Base-by-base conservation (phyloP, 2,113 vertebrate genomes). In the Nothocercus nigrocapillus region DNA sequence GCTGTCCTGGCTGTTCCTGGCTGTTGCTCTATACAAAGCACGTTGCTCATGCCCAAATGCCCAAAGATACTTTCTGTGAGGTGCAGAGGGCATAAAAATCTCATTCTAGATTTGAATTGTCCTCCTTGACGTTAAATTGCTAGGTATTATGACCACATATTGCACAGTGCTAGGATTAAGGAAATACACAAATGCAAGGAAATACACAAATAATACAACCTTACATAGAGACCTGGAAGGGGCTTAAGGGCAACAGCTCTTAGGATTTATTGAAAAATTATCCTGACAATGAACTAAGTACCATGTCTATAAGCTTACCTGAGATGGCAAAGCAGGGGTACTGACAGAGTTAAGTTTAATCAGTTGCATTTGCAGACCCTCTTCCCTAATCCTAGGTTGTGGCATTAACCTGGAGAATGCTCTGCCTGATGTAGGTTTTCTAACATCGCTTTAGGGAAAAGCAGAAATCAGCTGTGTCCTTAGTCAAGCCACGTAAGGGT, bases 131-230 rank as follows among this genome's bases (percentile, higher is more conserved):
- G 47, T 30, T 68, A 59, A 36, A 8, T 36, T 1, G 0, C 32
- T 63, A n/a, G 21, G 0, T 0, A 1, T 56, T 83, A 42, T 22
- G 9, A 28, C 5, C 36, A n/a, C 1, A 0, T 7, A 3, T 38
- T 81, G 45, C 44, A 72, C 73, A 72, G 51, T 1, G 2, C 18
- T 44, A 59, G 69, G 47, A 61, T 66, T 19, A 47, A 49, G 42
- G 42, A 54, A 34, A 32, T 15, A 28, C 21, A 47, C 84, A 91
- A 28, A 25, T 28, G 30, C 64, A 67, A 38, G 54, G 40, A 59
- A 77, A 28, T 24, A 42, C 8, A 8, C 18, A 49, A 77, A 88
- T 45, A 80, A 49, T 22, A n/a, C 44, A n/a, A 38, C 17, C 47
- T 84, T 38, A 53, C 15, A 16, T 1, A 42, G 36, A 62, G 30